A percentile compares a stretch with the other conserved stretches of the same genome.
Evolutionary conservation across 2,113 vertebrate genomes (phyloP).

Genomic region (Vireo altiloquus): DNA sequence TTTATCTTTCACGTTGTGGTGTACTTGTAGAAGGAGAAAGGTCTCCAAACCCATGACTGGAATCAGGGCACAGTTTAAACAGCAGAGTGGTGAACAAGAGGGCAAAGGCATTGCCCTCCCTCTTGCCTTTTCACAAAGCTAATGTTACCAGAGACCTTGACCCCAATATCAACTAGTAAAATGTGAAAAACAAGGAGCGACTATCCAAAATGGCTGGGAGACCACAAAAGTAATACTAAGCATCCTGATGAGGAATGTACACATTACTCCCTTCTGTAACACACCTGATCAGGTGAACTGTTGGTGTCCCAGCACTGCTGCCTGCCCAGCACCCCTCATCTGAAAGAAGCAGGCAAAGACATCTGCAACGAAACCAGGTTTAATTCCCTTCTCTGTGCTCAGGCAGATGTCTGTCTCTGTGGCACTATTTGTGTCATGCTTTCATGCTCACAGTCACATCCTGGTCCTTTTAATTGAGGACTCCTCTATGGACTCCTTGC

Average conservation of each 20-base stretch:
- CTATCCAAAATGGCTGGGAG: background rate
- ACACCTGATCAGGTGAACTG: background rate
- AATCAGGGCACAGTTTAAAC: background rate
- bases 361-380: background rate
- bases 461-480: conserved; percentile 63
- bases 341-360: background rate
- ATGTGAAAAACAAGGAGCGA: background rate
- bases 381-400: background rate
- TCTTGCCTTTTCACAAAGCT: background rate
- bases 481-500: conserved; percentile 56
- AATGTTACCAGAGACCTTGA: background rate
- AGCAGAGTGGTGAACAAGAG: background rate
- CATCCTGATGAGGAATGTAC: background rate
- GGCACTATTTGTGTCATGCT: background rate
- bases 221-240: background rate
- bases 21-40: background rate
- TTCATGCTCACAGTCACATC: conserved; percentile 45
- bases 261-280: background rate
- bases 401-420: background rate
- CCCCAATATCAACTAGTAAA: background rate
- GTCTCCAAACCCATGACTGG: background rate
- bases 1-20: background rate
- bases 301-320: background rate
- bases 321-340: background rate
- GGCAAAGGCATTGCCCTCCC: background rate